A percentile compares a stretch with the other conserved stretches of the same genome.
Evolutionary conservation across 2,888 invertebrate species (phyloP).

Genomic region (Fragum fragum): DNA sequence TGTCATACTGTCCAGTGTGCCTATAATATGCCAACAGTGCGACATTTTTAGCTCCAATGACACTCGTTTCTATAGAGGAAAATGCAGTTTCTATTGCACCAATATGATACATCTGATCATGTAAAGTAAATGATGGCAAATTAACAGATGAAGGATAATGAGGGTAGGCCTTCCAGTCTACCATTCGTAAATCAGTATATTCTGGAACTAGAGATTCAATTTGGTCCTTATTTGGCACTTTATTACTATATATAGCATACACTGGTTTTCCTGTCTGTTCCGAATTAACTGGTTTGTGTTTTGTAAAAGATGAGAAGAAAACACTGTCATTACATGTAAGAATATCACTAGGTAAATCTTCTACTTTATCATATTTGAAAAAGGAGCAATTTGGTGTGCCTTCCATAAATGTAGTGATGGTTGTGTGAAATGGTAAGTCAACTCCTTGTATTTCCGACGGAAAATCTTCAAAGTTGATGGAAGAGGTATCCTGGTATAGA

Average conservation of each 20-base stretch:
- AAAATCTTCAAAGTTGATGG: slow-evolving; percentile 88
- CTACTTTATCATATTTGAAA: slow-evolving; percentile 86
- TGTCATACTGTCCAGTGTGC: slow-evolving; percentile 79
- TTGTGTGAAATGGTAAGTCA: slow-evolving; percentile 87
- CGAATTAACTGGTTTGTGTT: slow-evolving; percentile 80
- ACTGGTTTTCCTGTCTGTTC: slow-evolving; percentile 79
- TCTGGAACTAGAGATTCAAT: slow-evolving; percentile 88
- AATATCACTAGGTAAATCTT: slow-evolving; percentile 85
- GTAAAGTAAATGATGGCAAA: slow-evolving; percentile 88
- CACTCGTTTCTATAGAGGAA: slow-evolving; percentile 91
- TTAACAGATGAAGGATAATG: slow-evolving; percentile 80
- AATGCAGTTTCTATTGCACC: slow-evolving; percentile 91
- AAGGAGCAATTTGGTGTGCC: slow-evolving; percentile 88
- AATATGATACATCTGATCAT: slow-evolving; percentile 89
- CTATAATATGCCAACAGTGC: slow-evolving; percentile 88
- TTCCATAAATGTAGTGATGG: slow-evolving; percentile 89
- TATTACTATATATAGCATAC: slow-evolving; percentile 89
- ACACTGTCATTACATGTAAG: slow-evolving; percentile 87
- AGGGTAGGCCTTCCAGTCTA: slow-evolving; percentile 84
- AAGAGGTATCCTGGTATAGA: slow-evolving; percentile 83
- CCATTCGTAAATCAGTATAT: slow-evolving; percentile 73
- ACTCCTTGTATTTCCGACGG: slow-evolving; percentile 72
- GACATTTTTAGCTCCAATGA: slow-evolving; percentile 89
- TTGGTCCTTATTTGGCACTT: slow-evolving; percentile 86
- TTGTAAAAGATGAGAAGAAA: slow-evolving; percentile 88